Conservation (phyloP, 2,113 vertebrate genomes). For the Emberiza fucata region DNA sequence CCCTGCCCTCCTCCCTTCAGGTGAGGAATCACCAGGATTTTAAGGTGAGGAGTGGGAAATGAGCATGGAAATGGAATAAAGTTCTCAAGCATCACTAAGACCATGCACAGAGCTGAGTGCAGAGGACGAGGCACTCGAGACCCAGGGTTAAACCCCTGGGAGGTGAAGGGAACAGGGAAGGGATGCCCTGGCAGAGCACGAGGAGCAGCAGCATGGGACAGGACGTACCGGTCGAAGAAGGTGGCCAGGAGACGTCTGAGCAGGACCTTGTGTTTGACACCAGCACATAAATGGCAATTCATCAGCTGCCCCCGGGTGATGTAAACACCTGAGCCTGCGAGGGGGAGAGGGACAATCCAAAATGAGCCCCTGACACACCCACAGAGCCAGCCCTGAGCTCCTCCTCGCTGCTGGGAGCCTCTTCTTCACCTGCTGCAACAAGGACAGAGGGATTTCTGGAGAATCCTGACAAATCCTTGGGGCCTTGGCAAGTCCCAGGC, state of each 20-base stretch:
- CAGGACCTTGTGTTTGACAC: slow-evolving; percentile 95
- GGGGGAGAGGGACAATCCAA: neutral
- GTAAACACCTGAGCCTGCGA: slow-evolving; percentile 88
- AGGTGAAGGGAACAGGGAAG: rapidly evolving
- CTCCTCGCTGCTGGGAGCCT: neutral
- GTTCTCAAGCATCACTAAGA: rapidly evolving
- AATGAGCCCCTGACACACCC: neutral
- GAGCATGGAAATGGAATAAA: rapidly evolving
- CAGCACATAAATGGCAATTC: slow-evolving; percentile 96
- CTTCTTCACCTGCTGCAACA: neutral
- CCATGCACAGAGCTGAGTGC: neutral
- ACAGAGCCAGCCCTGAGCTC: neutral
- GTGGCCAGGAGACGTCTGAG: slow-evolving; percentile 91
- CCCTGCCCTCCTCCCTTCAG: neutral
- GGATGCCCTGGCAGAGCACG: rapidly evolving
- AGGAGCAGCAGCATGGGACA: neutral
- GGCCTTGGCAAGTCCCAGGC: neutral
- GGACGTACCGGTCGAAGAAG: slow-evolving; percentile 91
- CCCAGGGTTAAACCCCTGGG: rapidly evolving
- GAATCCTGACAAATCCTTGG: neutral
- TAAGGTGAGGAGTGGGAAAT: rapidly evolving
- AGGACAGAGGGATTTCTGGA: neutral
- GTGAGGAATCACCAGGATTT: rapidly evolving
- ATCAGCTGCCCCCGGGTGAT: slow-evolving; percentile 97
- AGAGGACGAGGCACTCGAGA: rapidly evolving